phyloP scores from a whole-genome alignment of 2,797 vertebrate species.

The Lacerta agilis region DNA sequence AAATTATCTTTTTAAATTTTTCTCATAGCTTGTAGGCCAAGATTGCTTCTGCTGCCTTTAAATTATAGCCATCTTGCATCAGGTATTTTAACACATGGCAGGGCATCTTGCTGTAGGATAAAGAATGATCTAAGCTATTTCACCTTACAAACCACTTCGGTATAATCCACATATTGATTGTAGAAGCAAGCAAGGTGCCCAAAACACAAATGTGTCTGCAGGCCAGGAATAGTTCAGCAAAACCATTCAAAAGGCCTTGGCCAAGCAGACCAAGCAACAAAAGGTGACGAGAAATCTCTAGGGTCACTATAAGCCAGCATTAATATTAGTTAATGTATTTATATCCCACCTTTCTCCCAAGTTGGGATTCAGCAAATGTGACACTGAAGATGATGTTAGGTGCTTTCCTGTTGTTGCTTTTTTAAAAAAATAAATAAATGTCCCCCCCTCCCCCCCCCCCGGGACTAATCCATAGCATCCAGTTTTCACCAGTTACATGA shows the following conservation, averaged over 20 bases:
- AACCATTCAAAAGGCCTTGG: too few relatives aligned
- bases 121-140: neutral
- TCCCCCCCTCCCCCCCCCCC: too few relatives aligned
- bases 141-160: neutral
- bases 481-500: neutral
- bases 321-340: too few relatives aligned
- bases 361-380: too few relatives aligned
- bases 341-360: too few relatives aligned
- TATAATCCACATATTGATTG: neutral
- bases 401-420: too few relatives aligned
- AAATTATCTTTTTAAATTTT: neutral
- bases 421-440: too few relatives aligned
- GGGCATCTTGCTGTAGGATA: neutral
- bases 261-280: too few relatives aligned
- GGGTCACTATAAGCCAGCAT: too few relatives aligned
- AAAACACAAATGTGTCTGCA: neutral
- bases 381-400: too few relatives aligned
- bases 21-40: neutral
- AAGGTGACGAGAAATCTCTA: too few relatives aligned
- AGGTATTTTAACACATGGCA: neutral
- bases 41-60: neutral
- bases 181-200: neutral
- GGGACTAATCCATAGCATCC: neutral
- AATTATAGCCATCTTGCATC: neutral
- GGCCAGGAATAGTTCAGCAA: neutral